A percentile compares a stretch with the other conserved stretches of the same genome.
Conservation (phyloP, 2,113 vertebrate species). For the Columba janthina region DNA sequence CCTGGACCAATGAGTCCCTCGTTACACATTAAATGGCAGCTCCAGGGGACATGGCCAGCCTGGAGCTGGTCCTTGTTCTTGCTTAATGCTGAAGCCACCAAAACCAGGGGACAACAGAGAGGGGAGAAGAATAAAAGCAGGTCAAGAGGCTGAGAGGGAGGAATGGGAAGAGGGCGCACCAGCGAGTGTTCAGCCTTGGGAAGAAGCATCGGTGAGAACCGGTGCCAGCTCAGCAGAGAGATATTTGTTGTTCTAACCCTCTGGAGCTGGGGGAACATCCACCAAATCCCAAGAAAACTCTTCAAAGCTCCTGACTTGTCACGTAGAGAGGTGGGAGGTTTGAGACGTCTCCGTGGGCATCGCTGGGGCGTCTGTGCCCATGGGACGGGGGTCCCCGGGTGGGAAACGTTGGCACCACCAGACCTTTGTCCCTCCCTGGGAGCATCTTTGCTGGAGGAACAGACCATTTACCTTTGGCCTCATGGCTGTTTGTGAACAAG, state of each 20-base stretch:
- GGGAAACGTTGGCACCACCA: not conserved
- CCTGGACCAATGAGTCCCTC: not conserved
- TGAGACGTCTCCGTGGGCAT: accelerated
- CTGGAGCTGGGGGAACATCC: not conserved
- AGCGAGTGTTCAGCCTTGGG: accelerated
- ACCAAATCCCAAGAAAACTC: not conserved
- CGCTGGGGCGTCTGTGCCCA: accelerated
- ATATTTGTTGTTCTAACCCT: not conserved
- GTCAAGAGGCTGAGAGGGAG: not conserved
- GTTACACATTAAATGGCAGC: not conserved
- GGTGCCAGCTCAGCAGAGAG: not conserved
- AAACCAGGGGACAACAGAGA: not conserved
- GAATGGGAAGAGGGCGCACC: accelerated
- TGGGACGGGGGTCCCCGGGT: not conserved
- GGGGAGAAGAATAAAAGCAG: not conserved
- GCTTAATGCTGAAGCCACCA: not conserved
- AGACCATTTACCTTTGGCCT: not conserved
- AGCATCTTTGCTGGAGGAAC: too few species aligned
- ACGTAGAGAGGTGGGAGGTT: accelerated
- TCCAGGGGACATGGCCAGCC: not conserved
- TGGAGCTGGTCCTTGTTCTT: not conserved
- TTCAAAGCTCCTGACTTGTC: accelerated
- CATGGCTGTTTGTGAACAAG: not conserved
- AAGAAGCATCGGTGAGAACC: accelerated
- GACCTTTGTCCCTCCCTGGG: not conserved